Percentiles rank a stretch among this genome's conserved stretches.
Conservation (phyloP, 2,888 invertebrate species). For the Conchocele bisecta region DNA sequence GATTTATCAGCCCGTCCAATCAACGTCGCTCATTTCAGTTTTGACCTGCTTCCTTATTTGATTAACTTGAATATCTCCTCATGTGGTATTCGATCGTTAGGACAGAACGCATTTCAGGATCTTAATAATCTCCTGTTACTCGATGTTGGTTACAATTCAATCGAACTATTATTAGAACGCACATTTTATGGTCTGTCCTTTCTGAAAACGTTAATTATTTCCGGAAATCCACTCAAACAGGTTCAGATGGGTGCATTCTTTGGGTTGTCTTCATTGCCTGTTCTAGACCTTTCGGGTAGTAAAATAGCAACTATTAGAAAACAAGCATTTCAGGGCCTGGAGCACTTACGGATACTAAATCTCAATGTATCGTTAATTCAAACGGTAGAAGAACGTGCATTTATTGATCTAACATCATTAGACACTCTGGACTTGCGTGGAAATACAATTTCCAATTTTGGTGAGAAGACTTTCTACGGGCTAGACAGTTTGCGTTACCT, state of each 20-base stretch:
- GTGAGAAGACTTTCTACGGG: slow-evolving; percentile 18
- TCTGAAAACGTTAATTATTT: slow-evolving; percentile 29
- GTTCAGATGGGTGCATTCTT: slow-evolving; percentile 34
- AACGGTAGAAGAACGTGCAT: slow-evolving; percentile 28
- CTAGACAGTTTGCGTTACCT: slow-evolving; percentile 8
- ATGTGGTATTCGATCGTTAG: neutral
- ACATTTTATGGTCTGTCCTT: slow-evolving; percentile 33
- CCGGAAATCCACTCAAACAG: slow-evolving; percentile 29
- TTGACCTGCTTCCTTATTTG: slow-evolving; percentile 11
- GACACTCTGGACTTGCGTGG: slow-evolving; percentile 21
- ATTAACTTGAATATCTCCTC: slow-evolving; percentile 20
- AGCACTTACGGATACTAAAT: slow-evolving; percentile 9
- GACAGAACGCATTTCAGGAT: neutral
- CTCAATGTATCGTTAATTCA: slow-evolving; percentile 21
- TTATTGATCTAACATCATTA: slow-evolving; percentile 22
- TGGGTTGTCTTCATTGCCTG: slow-evolving; percentile 7
- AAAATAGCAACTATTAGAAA: slow-evolving; percentile 19
- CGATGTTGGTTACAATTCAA: slow-evolving; percentile 24
- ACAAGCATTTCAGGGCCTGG: slow-evolving; percentile 19
- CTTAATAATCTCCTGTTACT: slow-evolving; percentile 18
- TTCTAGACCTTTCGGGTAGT: slow-evolving; percentile 30
- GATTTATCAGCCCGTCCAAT: slow-evolving; percentile 13
- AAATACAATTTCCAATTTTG: slow-evolving; percentile 33
- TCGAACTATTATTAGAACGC: slow-evolving; percentile 3
- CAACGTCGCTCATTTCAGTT: neutral